Evolutionary conservation across 2,113 vertebrate genomes (phyloP).

Genomic region (Aegithalos caudatus): DNA sequence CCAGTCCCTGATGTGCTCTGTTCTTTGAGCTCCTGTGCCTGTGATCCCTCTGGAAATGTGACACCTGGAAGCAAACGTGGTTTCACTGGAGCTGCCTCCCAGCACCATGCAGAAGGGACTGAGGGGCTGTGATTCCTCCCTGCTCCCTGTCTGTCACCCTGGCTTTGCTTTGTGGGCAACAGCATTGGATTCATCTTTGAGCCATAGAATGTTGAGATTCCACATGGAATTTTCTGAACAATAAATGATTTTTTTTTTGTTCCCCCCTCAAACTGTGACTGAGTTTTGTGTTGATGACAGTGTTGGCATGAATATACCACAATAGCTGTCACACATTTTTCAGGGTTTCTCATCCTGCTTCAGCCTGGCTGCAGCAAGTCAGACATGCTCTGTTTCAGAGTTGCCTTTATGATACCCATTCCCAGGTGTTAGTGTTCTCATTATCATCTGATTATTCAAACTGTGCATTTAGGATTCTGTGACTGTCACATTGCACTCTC

Average conservation of each 20-base stretch:
- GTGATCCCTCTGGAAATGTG: neutral
- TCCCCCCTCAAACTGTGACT: neutral
- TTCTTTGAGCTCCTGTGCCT: neutral
- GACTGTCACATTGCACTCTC: neutral
- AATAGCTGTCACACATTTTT: neutral
- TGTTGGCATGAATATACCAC: neutral
- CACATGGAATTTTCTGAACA: neutral
- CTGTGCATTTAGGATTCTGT: neutral
- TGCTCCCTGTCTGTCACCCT: neutral
- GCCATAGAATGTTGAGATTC: neutral
- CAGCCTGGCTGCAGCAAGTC: neutral
- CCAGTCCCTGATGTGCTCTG: neutral
- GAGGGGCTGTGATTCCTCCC: neutral
- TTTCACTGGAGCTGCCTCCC: neutral
- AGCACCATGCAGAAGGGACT: neutral
- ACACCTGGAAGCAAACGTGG: neutral
- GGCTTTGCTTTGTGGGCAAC: neutral
- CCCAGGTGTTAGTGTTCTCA: neutral
- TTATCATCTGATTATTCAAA: slow-evolving; percentile 6
- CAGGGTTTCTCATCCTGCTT: neutral
- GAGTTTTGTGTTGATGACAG: neutral
- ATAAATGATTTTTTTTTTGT: neutral
- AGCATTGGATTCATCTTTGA: neutral
- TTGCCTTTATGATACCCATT: neutral
- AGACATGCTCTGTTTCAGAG: rapidly evolving